Percentiles rank a stretch among this genome's conserved stretches.
These are phyloP conservation scores for Centropristis striata DNA, from an alignment of 2,113 vertebrate genomes.

Conservation along the genomic window DNA sequence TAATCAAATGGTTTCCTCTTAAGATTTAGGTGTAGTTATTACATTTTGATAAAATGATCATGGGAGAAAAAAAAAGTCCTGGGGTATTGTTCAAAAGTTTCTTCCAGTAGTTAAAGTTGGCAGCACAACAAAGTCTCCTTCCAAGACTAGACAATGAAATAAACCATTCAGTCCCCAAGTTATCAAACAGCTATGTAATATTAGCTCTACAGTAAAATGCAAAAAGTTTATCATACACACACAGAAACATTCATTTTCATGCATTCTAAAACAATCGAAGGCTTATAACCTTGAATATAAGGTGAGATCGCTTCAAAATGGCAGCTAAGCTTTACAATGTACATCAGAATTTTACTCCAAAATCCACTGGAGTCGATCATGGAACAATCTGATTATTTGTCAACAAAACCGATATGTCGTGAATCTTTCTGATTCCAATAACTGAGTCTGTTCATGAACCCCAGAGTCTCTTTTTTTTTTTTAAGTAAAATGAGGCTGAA, in stretches of 20 bases:
- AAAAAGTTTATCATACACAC: constrained; percentile 39
- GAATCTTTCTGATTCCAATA: not conserved
- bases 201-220: constrained; percentile 31
- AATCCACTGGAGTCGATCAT: not conserved
- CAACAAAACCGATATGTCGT: not conserved
- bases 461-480: constrained; percentile 35
- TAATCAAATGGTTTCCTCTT: too few species aligned
- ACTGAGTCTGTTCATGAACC: not conserved
- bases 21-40: not conserved
- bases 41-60: not conserved
- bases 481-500: constrained; percentile 55
- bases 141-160: constrained; percentile 18
- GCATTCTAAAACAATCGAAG: constrained; percentile 54
- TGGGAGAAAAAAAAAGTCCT: not conserved
- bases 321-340: constrained; percentile 60
- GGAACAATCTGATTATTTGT: not conserved
- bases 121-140: constrained; percentile 25
- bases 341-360: constrained; percentile 26
- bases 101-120: constrained; percentile 1
- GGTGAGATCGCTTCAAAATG: constrained; percentile 34
- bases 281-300: constrained; percentile 36
- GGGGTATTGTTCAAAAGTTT: not conserved
- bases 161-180: constrained; percentile 30
- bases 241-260: constrained; percentile 64
- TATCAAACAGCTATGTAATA: constrained; percentile 20